Base-by-base conservation (phyloP, 2,888 invertebrate genomes). In the Platycheirus albimanus region DNA sequence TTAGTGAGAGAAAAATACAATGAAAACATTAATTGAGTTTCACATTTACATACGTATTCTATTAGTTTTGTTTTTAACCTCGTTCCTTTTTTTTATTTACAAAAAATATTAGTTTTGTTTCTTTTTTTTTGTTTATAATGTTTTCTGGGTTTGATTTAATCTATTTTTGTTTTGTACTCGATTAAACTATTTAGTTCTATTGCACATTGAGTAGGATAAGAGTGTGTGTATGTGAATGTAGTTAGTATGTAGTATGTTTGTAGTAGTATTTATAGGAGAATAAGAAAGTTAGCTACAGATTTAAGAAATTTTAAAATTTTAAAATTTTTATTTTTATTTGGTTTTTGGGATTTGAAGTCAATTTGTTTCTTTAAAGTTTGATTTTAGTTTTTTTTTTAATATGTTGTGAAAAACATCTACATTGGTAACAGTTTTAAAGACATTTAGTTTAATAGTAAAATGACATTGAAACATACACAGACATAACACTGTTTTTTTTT, bases 401-500 rank as follows among this genome's bases (percentile, higher is more conserved):
- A n/a, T 24, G 58, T 64, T 20, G 33, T 54, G 66, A 56, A 78
- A 76, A 83, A 78, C 83, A 78, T 70, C 83, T 83, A 83, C 78
- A 49, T 78, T 58, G 74, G 83, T 83, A 83, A 78, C 78, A 83
- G 83, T 72, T 78, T 77, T 78, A 83, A 83, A 83, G 83, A 83
- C 81, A 83, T 83, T 83, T 83, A 74, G 78, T 74, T 81, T 70
- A 54, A 69, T 77, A 83, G 78, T 78, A 74, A 78, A 61, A 61
- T 83, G 78, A 83, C 83, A 83, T 83, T 83, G 83, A 83, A 83
- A 83, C 83, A 83, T 83, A 83, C 78, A 78, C 78, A 83, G 83
- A 83, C 78, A 83, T 83, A 83, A 83, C 78, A 83, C 83, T 67
- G 24, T 74, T 72, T 51, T 72, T 47, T 49, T 61, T 41, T 36